Conservation (phyloP, 2,113 vertebrate species). For the Emberiza fucata region DNA sequence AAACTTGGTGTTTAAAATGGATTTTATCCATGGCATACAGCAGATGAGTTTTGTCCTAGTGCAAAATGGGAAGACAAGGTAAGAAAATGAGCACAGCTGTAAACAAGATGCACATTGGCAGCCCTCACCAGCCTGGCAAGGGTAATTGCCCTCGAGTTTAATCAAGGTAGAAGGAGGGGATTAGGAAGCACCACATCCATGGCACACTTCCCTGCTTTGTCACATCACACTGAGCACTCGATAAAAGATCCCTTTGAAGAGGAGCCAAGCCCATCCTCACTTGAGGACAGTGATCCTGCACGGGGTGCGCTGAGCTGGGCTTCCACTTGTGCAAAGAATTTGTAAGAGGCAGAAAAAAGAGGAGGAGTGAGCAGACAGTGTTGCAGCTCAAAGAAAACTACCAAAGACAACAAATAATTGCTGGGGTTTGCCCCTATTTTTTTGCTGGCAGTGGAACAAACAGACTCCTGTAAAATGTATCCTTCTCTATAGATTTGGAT, state of each 20-base stretch:
- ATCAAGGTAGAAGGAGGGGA: not conserved
- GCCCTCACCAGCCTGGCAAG: not conserved
- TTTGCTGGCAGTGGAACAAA: not conserved
- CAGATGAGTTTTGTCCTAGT: not conserved
- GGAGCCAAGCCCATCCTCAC: slow-evolving; percentile 27
- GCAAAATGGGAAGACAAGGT: not conserved
- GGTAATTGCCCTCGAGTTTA: not conserved
- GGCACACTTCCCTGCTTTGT: slow-evolving; percentile 45
- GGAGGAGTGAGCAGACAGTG: not conserved
- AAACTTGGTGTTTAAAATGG: not conserved
- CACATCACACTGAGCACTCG: slow-evolving; percentile 10
- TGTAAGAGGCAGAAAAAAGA: not conserved
- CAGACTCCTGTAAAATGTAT: not conserved
- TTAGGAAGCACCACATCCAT: not conserved
- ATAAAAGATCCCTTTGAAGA: slow-evolving; percentile 58
- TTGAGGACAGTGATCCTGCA: not conserved
- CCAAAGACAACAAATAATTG: not conserved
- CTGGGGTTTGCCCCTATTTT: not conserved
- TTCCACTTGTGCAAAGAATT: slow-evolving; percentile 14
- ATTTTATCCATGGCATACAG: not conserved
- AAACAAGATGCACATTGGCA: not conserved
- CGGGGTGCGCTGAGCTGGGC: not conserved
- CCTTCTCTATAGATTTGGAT: not conserved
- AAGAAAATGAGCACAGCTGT: not conserved
- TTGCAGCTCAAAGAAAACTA: not conserved